phyloP scores from a whole-genome alignment of 2,888 invertebrate species.

The Papilio gigon region DNA sequence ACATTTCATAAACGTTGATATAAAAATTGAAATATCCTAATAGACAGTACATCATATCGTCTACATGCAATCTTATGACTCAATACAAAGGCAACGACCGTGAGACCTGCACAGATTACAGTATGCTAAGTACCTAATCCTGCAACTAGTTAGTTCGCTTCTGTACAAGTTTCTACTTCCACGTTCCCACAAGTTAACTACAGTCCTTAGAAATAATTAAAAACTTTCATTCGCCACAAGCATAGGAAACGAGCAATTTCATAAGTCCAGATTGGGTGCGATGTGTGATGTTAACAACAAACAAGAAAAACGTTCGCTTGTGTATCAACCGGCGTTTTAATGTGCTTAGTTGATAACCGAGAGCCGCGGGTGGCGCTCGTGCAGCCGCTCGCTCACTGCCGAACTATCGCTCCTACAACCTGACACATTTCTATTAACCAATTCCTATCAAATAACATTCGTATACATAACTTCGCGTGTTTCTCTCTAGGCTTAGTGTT shows the following conservation, averaged over 20 bases:
- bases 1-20: neutral
- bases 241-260: constrained; percentile 16
- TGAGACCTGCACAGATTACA: constrained; percentile 9
- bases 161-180: constrained; percentile 1
- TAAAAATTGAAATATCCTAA: neutral
- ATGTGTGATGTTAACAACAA: constrained; percentile 36
- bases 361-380: constrained; percentile 68
- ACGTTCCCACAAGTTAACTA: neutral
- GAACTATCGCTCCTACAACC: constrained; percentile 32
- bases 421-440: constrained; percentile 18
- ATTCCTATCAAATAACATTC: constrained; percentile 17
- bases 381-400: constrained; percentile 53
- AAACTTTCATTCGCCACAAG: constrained; percentile 23
- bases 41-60: neutral
- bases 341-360: constrained; percentile 78
- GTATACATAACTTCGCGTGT: constrained; percentile 2
- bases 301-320: constrained; percentile 57
- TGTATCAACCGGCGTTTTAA: constrained; percentile 66
- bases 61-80: neutral
- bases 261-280: constrained; percentile 31
- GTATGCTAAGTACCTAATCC: neutral
- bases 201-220: constrained; percentile 21
- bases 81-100: constrained; percentile 17
- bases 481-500: neutral
- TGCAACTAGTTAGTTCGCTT: constrained; percentile 7